Conservation (phyloP, 2,888 invertebrate species). For the Helicoverpa assulta region DNA sequence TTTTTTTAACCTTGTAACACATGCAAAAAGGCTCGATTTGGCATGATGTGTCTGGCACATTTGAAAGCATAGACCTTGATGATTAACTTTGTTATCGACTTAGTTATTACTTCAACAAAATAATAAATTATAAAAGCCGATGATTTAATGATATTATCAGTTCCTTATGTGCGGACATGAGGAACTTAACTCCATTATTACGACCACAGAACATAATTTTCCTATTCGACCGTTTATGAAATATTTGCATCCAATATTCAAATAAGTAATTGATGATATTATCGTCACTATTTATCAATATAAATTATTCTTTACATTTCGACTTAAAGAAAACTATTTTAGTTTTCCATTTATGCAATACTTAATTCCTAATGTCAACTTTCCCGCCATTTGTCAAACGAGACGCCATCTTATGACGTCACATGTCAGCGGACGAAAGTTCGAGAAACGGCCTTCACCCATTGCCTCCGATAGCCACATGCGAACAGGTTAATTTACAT, state of each 20-base stretch:
- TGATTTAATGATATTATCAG: too few species aligned
- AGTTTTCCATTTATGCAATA: neutral
- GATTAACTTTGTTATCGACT: neutral
- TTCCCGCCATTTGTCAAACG: constrained; percentile 50
- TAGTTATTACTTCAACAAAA: neutral
- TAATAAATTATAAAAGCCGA: too few species aligned
- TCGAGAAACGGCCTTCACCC: constrained; percentile 83
- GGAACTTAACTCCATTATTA: too few species aligned
- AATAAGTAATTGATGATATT: neutral
- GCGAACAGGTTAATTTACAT: constrained; percentile 71
- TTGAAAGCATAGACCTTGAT: neutral
- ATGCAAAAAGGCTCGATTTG: neutral
- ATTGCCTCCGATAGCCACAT: constrained; percentile 72
- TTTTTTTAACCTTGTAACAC: neutral
- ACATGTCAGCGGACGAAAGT: constrained; percentile 70
- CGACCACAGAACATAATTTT: neutral
- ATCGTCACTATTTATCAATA: neutral
- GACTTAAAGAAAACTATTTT: constrained; percentile 18
- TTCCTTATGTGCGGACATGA: too few species aligned
- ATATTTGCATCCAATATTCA: neutral
- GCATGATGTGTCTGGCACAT: neutral
- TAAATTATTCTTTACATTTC: neutral
- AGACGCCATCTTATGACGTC: constrained; percentile 46
- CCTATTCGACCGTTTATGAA: neutral
- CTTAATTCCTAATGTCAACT: constrained; percentile 19